Percentiles rank a stretch among this genome's conserved stretches.
Evolutionary conservation across 1,140 invertebrate genomes (phyloP).

Genomic region (Drosophila sp.): DNA sequence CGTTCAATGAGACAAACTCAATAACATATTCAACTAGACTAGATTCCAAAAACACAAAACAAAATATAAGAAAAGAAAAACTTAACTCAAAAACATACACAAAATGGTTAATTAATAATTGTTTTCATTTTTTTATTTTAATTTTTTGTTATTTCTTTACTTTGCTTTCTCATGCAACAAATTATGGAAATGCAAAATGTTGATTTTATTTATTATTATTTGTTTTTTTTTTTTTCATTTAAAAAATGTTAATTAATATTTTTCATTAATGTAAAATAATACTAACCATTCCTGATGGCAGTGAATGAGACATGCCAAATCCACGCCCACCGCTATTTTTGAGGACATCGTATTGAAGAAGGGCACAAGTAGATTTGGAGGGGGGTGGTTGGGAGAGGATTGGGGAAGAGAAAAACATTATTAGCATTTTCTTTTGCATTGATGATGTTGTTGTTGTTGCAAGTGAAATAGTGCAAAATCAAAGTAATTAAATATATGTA

Average conservation of each 20-base stretch:
- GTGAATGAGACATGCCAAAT: conserved; percentile 83
- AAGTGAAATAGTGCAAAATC: not conserved
- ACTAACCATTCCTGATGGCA: conserved; percentile 83
- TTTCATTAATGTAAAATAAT: conserved; percentile 42
- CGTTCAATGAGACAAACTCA: conserved; percentile 79
- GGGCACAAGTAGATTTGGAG: not conserved
- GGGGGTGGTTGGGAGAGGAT: not conserved
- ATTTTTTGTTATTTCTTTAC: not conserved
- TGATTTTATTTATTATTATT: conserved; percentile 17
- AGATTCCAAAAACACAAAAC: conserved; percentile 39
- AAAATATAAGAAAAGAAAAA: conserved; percentile 32
- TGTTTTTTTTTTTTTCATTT: not conserved
- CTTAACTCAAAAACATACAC: conserved; percentile 25
- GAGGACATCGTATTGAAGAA: conserved; percentile 12
- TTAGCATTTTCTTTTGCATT: conserved; percentile 50
- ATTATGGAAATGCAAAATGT: conserved; percentile 53
- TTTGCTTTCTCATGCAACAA: conserved; percentile 58
- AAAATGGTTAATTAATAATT: conserved; percentile 21
- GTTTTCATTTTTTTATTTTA: not conserved
- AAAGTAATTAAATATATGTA: not conserved
- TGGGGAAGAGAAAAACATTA: conserved; percentile 42
- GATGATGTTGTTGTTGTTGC: conserved; percentile 36
- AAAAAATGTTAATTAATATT: conserved; percentile 51
- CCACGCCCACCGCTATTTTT: conserved; percentile 77
- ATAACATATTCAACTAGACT: conserved; percentile 74